Evolutionary conservation across 2,113 vertebrate genomes (phyloP).

Genomic region (Strigops habroptila): DNA sequence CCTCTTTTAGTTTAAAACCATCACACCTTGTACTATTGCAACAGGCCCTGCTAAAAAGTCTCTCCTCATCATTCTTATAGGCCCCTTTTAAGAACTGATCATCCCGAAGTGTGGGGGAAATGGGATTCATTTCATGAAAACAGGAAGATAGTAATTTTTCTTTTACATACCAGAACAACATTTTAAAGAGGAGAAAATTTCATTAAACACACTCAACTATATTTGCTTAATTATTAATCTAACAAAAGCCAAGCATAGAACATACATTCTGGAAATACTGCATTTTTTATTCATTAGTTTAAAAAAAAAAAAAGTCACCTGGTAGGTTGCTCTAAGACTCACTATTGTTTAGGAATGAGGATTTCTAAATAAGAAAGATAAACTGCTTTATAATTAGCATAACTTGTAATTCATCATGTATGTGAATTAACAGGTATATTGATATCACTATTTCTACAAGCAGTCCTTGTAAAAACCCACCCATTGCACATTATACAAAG

Average conservation of each 20-base stretch:
- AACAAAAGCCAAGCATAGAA: conserved; percentile 9
- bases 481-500: not conserved
- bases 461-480: not conserved
- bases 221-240: conserved; percentile 57
- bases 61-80: not conserved
- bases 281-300: conserved; percentile 35
- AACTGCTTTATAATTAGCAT: conserved; percentile 49
- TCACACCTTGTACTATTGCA: not conserved
- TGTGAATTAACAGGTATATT: not conserved
- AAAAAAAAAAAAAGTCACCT: not conserved
- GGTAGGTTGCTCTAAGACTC: conserved; percentile 11
- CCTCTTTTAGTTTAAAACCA: not conserved
- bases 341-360: conserved; percentile 2
- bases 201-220: not conserved
- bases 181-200: not conserved
- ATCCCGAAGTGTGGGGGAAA: not conserved
- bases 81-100: not conserved
- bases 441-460: not conserved
- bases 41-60: not conserved
- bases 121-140: not conserved
- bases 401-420: conserved; percentile 28
- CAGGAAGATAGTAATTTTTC: not conserved
- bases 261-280: conserved; percentile 13
- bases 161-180: not conserved
- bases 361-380: conserved; percentile 32